Conservation (phyloP, 2,113 vertebrate species). For the Uria aalge region DNA sequence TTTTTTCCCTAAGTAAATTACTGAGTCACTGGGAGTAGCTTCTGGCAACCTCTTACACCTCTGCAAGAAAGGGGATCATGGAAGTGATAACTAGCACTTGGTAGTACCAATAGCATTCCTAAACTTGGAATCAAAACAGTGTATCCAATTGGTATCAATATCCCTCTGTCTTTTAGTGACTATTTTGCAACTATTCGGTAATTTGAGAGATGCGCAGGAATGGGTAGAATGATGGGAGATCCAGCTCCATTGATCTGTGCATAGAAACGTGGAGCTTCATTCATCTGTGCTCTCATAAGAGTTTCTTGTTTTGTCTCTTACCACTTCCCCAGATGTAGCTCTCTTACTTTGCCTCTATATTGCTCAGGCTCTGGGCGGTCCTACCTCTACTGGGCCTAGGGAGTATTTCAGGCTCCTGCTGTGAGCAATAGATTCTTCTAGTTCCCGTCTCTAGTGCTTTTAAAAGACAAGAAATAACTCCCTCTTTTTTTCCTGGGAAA, state of each 20-base stretch:
- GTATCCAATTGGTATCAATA: fast-evolving
- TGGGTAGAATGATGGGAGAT: background rate
- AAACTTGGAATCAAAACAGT: fast-evolving
- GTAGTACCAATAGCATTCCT: background rate
- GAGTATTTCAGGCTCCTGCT: background rate
- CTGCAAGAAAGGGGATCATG: fast-evolving
- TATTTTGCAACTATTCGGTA: background rate
- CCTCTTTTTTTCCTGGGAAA: background rate
- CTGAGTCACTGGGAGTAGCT: background rate
- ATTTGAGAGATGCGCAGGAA: background rate
- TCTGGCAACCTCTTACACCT: background rate
- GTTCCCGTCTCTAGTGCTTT: background rate
- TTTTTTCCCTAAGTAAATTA: background rate
- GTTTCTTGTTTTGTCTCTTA: background rate
- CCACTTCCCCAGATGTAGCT: background rate
- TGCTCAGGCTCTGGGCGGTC: background rate
- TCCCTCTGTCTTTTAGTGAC: too few species aligned
- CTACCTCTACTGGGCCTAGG: background rate
- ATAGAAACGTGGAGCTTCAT: background rate
- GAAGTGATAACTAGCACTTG: background rate
- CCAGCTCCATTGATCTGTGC: background rate
- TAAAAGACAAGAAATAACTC: background rate
- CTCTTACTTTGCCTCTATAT: background rate
- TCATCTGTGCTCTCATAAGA: too few species aligned
- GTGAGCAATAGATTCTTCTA: background rate